phyloP scores from a whole-genome alignment of 2,888 invertebrate species.

The Micropterix aruncella region DNA sequence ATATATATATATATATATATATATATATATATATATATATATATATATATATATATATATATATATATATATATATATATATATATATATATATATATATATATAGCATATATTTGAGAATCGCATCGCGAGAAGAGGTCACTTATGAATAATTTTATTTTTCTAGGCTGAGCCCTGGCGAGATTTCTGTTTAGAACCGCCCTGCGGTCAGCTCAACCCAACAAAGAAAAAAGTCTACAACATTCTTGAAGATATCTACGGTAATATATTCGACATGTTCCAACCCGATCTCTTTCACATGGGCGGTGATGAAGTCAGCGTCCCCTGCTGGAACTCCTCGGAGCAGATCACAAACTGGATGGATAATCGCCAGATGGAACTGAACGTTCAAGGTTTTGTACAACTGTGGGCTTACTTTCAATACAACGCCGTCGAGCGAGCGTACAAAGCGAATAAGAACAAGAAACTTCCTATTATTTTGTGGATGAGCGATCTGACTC shows the following conservation, averaged over 20 bases:
- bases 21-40: no score
- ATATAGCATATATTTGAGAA: no score
- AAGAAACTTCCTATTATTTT: no score
- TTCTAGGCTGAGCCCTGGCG: slow-evolving; percentile 43
- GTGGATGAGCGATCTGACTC: no score
- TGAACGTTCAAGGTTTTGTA: slow-evolving; percentile 32
- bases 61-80: background rate
- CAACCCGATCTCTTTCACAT: slow-evolving; percentile 33
- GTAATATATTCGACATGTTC: slow-evolving; percentile 44
- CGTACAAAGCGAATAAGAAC: slow-evolving; percentile 19
- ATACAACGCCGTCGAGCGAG: slow-evolving; percentile 27
- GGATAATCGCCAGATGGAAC: slow-evolving; percentile 32
- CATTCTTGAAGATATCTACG: slow-evolving; percentile 43
- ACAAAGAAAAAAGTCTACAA: slow-evolving; percentile 44
- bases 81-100: background rate
- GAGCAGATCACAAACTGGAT: slow-evolving; percentile 43
- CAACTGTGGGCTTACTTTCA: slow-evolving; percentile 51
- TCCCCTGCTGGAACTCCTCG: slow-evolving; percentile 54
- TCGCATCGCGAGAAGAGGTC: no score
- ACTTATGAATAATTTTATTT: no score
- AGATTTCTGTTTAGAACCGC: slow-evolving; percentile 50
- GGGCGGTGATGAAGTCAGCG: no score
- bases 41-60: no score
- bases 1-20: no score
- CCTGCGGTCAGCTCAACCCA: slow-evolving; percentile 58